Evolutionary conservation across 2,113 vertebrate species (phyloP).

Genomic region (Ahaetulla prasina): DNA sequence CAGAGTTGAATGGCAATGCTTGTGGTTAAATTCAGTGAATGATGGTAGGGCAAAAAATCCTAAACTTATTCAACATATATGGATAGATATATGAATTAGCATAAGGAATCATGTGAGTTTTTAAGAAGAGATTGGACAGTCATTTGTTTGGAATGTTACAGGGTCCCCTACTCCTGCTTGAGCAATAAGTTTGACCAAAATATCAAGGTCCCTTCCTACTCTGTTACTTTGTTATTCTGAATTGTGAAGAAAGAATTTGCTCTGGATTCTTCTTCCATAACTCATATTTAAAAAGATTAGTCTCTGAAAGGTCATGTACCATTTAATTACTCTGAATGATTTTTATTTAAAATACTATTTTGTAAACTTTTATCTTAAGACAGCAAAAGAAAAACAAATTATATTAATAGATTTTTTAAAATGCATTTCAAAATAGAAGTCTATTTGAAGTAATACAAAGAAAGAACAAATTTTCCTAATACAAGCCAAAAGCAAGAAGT

Average conservation of each 20-base stretch:
- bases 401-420: not conserved
- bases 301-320: not conserved
- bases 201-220: not conserved
- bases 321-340: not conserved
- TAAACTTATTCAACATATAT: not conserved
- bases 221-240: not conserved
- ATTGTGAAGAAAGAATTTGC: not conserved
- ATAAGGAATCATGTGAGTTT: not conserved
- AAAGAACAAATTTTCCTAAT: not conserved
- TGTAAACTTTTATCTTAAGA: not conserved
- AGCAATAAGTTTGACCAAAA: not conserved
- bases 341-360: not conserved
- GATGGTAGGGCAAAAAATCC: not conserved
- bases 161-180: not conserved
- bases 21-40: not conserved
- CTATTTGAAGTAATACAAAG: not conserved
- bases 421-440: not conserved
- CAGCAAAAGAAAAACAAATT: not conserved
- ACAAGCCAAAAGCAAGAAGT: not conserved
- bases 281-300: not conserved
- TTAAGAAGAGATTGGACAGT: not conserved
- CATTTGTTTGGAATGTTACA: not conserved
- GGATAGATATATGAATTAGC: not conserved
- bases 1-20: not conserved
- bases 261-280: not conserved